Evolutionary conservation across 2,888 invertebrate species (phyloP).

Genomic region (Peribatodes rhomboidaria): DNA sequence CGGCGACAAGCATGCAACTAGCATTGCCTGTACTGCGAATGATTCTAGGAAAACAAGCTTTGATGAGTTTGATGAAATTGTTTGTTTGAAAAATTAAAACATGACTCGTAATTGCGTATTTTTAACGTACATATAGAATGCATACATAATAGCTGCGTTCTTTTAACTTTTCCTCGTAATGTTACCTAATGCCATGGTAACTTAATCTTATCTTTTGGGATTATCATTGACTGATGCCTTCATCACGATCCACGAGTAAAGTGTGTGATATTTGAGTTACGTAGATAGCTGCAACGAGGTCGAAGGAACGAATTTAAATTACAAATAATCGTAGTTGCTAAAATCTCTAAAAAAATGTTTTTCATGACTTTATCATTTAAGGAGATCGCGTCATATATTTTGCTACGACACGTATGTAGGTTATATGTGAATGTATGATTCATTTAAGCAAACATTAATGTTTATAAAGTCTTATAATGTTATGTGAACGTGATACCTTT

Average conservation of each 20-base stretch:
- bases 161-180: not conserved
- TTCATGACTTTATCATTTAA: conserved; percentile 19
- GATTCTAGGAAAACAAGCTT: conserved; percentile 51
- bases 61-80: conserved; percentile 36
- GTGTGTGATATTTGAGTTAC: conserved; percentile 57
- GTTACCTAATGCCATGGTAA: conserved; percentile 17
- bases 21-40: conserved; percentile 44
- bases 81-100: conserved; percentile 22
- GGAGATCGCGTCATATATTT: conserved; percentile 14
- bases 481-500: conserved; percentile 13
- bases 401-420: conserved; percentile 11
- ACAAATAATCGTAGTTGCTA: conserved; percentile 4
- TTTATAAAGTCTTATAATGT: conserved; percentile 20
- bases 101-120: not conserved
- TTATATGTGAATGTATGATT: conserved; percentile 20
- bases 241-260: conserved; percentile 42
- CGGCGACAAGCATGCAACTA: conserved; percentile 48
- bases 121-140: not conserved
- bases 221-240: conserved; percentile 48
- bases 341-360: conserved; percentile 5
- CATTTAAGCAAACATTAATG: conserved; percentile 21
- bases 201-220: conserved; percentile 58
- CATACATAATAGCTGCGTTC: not conserved
- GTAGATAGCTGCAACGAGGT: conserved; percentile 32
- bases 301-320: conserved; percentile 7